Conservation (phyloP, 2,113 vertebrate species). For the Hydropotes inermis region DNA sequence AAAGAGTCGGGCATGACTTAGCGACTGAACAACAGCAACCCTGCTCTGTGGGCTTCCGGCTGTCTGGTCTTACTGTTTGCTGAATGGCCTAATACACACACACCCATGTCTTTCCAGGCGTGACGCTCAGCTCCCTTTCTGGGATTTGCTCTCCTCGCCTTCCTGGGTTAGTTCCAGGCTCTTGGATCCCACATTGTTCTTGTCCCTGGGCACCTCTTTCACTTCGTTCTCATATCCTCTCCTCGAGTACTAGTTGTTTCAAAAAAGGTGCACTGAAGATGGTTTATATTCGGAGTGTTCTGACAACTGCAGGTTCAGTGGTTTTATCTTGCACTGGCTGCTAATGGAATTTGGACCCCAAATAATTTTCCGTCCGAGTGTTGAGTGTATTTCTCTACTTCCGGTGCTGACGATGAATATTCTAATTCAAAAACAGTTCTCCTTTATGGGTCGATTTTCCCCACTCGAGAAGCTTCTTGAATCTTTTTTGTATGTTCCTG, state of each 20-base stretch:
- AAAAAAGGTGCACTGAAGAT: background rate
- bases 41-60: background rate
- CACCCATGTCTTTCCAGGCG: background rate
- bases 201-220: background rate
- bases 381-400: background rate
- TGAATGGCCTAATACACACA: background rate
- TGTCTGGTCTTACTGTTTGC: too few relatives aligned
- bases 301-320: too few relatives aligned
- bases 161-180: background rate
- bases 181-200: background rate
- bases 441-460: background rate
- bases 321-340: background rate
- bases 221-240: background rate
- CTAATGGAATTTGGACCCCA: background rate
- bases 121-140: background rate
- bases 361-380: background rate
- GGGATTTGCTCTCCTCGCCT: background rate
- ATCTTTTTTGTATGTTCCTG: background rate
- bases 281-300: background rate
- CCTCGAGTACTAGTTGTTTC: background rate
- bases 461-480: background rate
- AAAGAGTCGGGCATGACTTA: background rate
- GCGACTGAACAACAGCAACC: background rate
- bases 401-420: background rate
- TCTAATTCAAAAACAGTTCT: background rate